Evolutionary conservation across 2,113 vertebrate species (phyloP).

Genomic region (Psophia crepitans): DNA sequence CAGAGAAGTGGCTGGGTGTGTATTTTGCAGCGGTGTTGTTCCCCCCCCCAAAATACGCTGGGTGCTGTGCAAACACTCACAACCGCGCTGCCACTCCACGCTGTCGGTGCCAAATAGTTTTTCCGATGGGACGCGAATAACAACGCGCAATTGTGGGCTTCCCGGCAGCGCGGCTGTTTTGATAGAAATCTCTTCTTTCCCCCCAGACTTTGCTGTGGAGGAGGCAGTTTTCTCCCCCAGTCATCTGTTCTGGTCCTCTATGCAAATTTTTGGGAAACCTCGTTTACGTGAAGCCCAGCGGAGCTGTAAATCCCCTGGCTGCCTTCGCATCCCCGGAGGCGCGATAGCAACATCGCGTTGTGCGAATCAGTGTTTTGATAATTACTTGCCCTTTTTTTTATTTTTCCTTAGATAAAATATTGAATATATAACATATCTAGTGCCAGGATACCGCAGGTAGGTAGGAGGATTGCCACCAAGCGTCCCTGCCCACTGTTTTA

Average conservation of each 20-base stretch:
- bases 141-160: rapidly evolving
- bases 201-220: background rate
- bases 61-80: background rate
- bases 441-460: background rate
- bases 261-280: background rate
- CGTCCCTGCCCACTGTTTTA: background rate
- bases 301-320: background rate
- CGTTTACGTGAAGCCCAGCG: rapidly evolving
- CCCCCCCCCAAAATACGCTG: background rate
- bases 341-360: rapidly evolving
- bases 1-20: rapidly evolving
- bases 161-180: background rate
- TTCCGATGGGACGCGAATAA: background rate
- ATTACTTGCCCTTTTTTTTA: background rate
- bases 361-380: background rate
- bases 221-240: background rate
- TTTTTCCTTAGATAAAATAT: background rate
- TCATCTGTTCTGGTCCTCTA: rapidly evolving
- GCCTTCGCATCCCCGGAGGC: background rate
- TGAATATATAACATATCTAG: rapidly evolving
- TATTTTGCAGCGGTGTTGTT: background rate
- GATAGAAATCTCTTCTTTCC: too few relatives aligned
- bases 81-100: background rate
- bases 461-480: background rate
- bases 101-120: background rate